Conservation (phyloP, 1,140 invertebrate genomes). For the Grapholita molesta region DNA sequence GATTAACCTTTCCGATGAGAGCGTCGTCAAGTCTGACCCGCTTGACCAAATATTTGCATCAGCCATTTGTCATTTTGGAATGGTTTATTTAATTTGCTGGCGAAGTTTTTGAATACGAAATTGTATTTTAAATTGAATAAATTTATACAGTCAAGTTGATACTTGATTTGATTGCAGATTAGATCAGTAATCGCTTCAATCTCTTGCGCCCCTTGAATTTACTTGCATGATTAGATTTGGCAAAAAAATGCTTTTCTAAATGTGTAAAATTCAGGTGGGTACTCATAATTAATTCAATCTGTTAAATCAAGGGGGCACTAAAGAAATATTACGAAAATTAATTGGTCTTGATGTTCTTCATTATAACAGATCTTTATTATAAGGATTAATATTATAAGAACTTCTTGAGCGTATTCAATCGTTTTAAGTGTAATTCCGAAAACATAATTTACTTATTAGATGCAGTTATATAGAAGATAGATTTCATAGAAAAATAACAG, state of each 20-base stretch:
- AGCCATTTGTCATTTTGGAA: constrained; percentile 27
- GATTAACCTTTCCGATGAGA: constrained; percentile 43
- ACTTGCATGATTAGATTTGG: not conserved
- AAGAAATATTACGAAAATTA: too few species aligned
- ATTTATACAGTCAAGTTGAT: constrained; percentile 14
- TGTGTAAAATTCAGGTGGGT: not conserved
- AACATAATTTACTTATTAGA: too few species aligned
- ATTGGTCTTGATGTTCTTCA: too few species aligned
- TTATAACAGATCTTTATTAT: too few species aligned
- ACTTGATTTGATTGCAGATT: constrained; percentile 9
- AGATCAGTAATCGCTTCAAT: constrained; percentile 14
- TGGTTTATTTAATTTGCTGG: constrained; percentile 20
- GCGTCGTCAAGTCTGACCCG: constrained; percentile 33
- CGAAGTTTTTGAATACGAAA: constrained; percentile 24
- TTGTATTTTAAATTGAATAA: constrained; percentile 18
- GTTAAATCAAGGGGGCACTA: too few species aligned
- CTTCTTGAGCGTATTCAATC: too few species aligned
- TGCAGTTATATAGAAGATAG: too few species aligned
- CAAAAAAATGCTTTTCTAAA: not conserved
- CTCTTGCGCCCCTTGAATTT: not conserved
- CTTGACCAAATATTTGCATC: constrained; percentile 38
- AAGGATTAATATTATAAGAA: too few species aligned
- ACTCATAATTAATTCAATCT: not conserved
- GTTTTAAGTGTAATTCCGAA: too few species aligned
- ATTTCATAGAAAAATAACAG: not conserved